Evolutionary conservation across 1,140 invertebrate genomes (phyloP).

Genomic region (silkworm (Bombyx mori)): DNA sequence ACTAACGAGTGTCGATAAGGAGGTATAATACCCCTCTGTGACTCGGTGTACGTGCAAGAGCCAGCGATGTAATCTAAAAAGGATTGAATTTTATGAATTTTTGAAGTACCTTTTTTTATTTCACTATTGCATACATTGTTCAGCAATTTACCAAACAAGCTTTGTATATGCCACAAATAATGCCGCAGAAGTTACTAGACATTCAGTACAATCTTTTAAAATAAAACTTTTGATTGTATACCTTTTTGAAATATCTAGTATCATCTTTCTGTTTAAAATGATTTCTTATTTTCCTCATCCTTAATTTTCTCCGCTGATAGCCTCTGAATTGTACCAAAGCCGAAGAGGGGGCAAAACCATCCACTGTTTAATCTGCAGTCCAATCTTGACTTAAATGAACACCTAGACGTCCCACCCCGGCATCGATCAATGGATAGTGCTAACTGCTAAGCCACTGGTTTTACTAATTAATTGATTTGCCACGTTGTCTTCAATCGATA

Average conservation of each 20-base stretch:
- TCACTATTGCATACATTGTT: too few species aligned
- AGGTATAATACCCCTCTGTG: conserved; percentile 52
- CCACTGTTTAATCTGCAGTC: conserved; percentile 53
- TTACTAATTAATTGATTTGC: conserved; percentile 60
- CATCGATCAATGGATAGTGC: conserved; percentile 50
- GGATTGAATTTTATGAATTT: too few species aligned
- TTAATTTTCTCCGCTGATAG: conserved; percentile 10
- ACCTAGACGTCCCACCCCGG: conserved; percentile 39
- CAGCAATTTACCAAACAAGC: too few species aligned
- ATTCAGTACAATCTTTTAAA: too few species aligned
- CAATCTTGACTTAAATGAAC: conserved; percentile 65
- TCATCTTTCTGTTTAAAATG: not conserved
- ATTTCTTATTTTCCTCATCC: not conserved
- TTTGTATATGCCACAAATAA: too few species aligned
- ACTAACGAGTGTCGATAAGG: conserved; percentile 64
- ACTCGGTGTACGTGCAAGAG: too few species aligned
- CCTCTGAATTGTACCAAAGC: conserved; percentile 13
- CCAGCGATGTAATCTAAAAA: too few species aligned
- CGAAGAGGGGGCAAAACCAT: conserved; percentile 31
- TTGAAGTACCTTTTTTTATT: too few species aligned
- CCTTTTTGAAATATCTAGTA: too few species aligned
- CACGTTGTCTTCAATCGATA: conserved; percentile 32
- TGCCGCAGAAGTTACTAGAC: too few species aligned
- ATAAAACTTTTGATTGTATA: too few species aligned
- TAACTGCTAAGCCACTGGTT: conserved; percentile 44